Base-by-base conservation (phyloP, 2,888 invertebrate genomes). In the Caenorhabditis virilis region DNA sequence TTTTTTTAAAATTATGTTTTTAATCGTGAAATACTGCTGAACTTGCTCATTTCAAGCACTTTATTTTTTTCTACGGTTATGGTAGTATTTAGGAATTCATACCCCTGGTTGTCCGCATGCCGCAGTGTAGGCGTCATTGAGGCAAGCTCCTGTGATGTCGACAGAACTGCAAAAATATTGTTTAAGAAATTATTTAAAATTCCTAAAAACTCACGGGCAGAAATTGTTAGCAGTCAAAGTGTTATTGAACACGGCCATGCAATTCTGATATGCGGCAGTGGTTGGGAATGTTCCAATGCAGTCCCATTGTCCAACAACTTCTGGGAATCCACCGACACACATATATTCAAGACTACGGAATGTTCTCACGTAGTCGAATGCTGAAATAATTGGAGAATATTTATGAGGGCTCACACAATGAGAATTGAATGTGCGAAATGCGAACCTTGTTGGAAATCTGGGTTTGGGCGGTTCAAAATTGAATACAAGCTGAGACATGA, bases 241-340 rank as follows among this genome's bases (percentile, higher is more conserved):
- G 26, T 62, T 49, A 30, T 71, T 70, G 66, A 75, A 75, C 27
- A 47, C 54, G 33, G 9, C 27, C 15, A 72, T 57, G 54, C 75
- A 75, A 15, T 45, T 46, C 30, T 50, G 43, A 38, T 67, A 65
- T 18, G 46, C 42, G 5, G 47, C 20, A 9, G 65, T 66, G 15
- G 61, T 64, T 41, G 46, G 63, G 53, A 70, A 52, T 1, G 45
- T 45, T 16, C 48, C 46, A 22, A 73, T 49, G 43, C 73, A 73
- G 16, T 46, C 49, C 65, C 63, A 73, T 30, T 69, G 59, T 30
- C 33, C 41, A 15, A 59, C 60, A 9, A 71, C 70, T 54, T 69
- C 70, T 70, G 46, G 52, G 58, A 76, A 77, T 54, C 77, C 77
- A 20, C 72, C 74, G 49, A 65, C 74, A 57, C 77, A 77, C 41